Percentiles rank a stretch among this genome's conserved stretches.
phyloP scores from a whole-genome alignment of 2,113 vertebrate species.

The Bombycilla garrulus region DNA sequence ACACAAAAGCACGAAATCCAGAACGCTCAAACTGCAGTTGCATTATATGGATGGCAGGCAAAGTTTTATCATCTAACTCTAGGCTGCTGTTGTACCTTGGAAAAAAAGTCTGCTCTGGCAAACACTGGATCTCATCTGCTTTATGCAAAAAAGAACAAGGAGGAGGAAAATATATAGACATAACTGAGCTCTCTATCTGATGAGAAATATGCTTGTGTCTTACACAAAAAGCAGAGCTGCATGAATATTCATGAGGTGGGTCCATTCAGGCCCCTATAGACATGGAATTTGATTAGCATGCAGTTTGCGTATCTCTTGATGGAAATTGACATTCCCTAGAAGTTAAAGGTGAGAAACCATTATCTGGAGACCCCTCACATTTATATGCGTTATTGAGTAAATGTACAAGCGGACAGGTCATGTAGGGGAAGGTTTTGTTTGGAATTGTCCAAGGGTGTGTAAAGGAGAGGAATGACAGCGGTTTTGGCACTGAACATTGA shows the following conservation, averaged over 20 bases:
- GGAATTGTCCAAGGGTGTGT: background rate
- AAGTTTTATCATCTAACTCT: slow-evolving; percentile 4
- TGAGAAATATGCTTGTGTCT: slow-evolving; percentile 45
- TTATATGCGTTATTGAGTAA: slow-evolving; percentile 39
- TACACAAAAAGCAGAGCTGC: background rate
- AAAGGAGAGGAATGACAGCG: background rate
- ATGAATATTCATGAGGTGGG: slow-evolving; percentile 59
- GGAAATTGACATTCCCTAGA: slow-evolving; percentile 26
- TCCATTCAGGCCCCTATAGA: slow-evolving; percentile 23
- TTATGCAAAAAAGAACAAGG: slow-evolving; percentile 49
- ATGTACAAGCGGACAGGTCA: slow-evolving; percentile 3
- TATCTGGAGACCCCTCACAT: background rate
- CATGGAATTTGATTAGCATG: slow-evolving; percentile 38
- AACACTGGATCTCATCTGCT: background rate
- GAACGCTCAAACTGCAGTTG: background rate
- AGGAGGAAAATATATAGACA: background rate
- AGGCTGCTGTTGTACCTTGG: background rate
- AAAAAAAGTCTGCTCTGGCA: slow-evolving; percentile 27
- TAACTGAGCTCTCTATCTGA: background rate
- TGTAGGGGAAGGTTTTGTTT: background rate
- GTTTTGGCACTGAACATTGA: background rate
- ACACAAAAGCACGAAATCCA: background rate
- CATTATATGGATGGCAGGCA: background rate
- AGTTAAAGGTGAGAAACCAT: slow-evolving; percentile 32
- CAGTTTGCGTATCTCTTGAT: slow-evolving; percentile 34